phyloP scores from a whole-genome alignment of 2,888 invertebrate species.

The Phengaris arion region DNA sequence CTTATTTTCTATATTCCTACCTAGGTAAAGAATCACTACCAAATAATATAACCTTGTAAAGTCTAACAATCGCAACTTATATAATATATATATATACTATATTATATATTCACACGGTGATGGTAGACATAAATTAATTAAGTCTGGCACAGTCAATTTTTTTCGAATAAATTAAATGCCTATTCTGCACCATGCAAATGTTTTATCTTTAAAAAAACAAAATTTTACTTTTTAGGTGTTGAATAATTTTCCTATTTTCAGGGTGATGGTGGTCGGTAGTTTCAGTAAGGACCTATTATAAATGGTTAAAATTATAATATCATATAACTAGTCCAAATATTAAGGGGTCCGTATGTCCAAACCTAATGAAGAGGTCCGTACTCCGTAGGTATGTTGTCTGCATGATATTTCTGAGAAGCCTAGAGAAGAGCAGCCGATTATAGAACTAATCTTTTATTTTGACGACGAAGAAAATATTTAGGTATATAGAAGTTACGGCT shows the following conservation, averaged over 20 bases:
- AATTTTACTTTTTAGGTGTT: background rate
- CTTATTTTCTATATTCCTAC: background rate
- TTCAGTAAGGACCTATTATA: background rate
- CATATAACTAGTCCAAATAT: slow-evolving; percentile 6
- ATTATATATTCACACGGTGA: background rate
- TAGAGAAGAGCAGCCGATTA: background rate
- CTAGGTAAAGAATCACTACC: no score
- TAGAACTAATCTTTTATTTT: background rate
- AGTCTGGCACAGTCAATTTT: background rate
- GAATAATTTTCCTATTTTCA: slow-evolving; percentile 29
- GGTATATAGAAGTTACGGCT: no score
- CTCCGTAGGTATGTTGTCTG: background rate
- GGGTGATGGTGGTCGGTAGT: slow-evolving; percentile 38
- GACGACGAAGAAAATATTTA: no score
- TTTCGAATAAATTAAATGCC: no score
- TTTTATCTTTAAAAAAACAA: no score
- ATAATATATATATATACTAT: no score
- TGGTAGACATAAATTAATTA: background rate
- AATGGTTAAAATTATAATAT: background rate
- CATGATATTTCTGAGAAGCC: background rate
- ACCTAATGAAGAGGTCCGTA: background rate
- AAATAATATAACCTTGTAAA: no score
- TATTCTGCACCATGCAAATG: background rate
- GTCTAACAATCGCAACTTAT: no score
- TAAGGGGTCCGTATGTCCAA: no score